These are phyloP conservation scores for Haliclona indistincta DNA, from an alignment of 37 sponge, comb jelly and placozoan genomes.

Conservation along the genomic window DNA sequence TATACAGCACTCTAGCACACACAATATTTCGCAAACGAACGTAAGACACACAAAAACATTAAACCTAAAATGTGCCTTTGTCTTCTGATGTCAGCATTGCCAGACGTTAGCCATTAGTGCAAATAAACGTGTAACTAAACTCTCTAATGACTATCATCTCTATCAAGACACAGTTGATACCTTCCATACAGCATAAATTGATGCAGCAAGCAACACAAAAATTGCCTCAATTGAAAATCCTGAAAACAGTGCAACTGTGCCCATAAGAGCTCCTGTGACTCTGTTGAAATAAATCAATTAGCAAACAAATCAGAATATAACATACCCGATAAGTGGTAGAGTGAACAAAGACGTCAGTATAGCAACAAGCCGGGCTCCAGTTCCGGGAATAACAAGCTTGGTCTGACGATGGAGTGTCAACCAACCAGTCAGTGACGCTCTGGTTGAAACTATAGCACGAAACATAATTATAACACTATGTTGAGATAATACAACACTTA, in stretches of 20 bases:
- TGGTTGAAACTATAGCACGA: constrained; percentile 30
- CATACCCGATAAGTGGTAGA: constrained; percentile 32
- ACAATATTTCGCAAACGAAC: too few relatives aligned
- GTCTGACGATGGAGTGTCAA: constrained; percentile 44
- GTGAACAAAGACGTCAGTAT: constrained; percentile 34
- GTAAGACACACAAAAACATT: too few relatives aligned
- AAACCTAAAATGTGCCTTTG: too few relatives aligned
- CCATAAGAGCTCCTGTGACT: constrained; percentile 44
- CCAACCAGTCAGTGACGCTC: constrained; percentile 62
- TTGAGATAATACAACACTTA: neutral
- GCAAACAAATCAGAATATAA: too few relatives aligned
- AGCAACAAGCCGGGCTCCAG: constrained; percentile 14
- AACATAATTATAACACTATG: neutral
- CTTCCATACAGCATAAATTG: constrained; percentile 31
- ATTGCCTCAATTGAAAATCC: constrained; percentile 53
- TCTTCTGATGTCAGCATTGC: too few relatives aligned
- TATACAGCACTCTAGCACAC: too few relatives aligned
- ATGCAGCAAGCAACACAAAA: constrained; percentile 12
- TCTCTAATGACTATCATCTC: too few relatives aligned
- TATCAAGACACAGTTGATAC: too few relatives aligned
- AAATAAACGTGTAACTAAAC: too few relatives aligned
- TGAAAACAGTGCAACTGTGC: constrained; percentile 38
- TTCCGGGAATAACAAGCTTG: constrained; percentile 46
- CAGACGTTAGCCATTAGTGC: too few relatives aligned
- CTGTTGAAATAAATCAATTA: neutral